Evolutionary conservation across 2,888 invertebrate species (phyloP), one percentile per base, ranked within the genome.

Genomic region (Drosophila ochracea): DNA sequence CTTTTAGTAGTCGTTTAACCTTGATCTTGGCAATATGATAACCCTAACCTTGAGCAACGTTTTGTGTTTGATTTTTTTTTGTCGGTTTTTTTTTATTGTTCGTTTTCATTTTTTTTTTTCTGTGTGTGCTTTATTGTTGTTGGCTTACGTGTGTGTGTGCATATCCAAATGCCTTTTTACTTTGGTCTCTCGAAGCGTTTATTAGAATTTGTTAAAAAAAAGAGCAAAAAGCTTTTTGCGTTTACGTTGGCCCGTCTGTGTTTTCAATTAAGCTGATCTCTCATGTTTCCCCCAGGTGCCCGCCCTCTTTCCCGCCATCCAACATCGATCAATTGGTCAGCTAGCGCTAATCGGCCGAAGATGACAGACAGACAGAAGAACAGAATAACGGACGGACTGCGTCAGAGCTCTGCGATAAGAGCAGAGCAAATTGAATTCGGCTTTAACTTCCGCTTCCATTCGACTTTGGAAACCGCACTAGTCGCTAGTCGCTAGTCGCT

Each of bases 11-110:
- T 67, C 62, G 33, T 47, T 52, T 77, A 89, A 80, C 91, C 91
- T 91, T 91, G 91, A 91, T 91, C 91, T 91, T 91, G 91, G 85
- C 91, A 92, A 91, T 86, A 86, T 91, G 91, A 91, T 92, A 91
- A 92, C 92, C 91, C 89, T 87, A 91, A 91, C 91, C 92, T 89
- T 84, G 88, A 85, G 78, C 89, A 81, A 74, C 64, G 85, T 84
- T 86, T 86, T 86, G 79, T 90, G 73, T 90, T 90, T 88, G 89
- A 73, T 70, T 69, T 84, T 25, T 25, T 47, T 47, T 47, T 47
- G 47, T 47, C 47, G 25, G 7, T 21, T 25, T 21, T 47, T 43
- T 82, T 64, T 39, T 81, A 68, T 47, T 59, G 64, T 16, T 68
- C 62, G 19, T 35, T 25, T 58, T 33, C 25, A 58, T 59, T 25